phyloP scores from a whole-genome alignment of 2,888 invertebrate genomes.

The Sceliomorpha sp. region DNA sequence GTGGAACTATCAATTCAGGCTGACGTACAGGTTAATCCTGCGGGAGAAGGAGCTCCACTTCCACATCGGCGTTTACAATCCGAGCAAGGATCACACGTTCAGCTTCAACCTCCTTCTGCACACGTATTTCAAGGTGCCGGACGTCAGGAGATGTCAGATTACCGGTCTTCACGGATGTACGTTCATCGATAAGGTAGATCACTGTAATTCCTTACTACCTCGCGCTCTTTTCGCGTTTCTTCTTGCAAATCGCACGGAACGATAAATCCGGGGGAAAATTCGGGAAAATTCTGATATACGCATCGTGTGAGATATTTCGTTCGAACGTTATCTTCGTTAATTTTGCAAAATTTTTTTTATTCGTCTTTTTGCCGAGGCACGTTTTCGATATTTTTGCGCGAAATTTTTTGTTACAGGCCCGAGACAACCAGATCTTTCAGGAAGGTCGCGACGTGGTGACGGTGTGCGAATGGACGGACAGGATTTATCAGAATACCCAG shows the following conservation, averaged over 20 bases:
- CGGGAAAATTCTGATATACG: too few relatives aligned
- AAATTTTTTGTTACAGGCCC: slow-evolving; percentile 84
- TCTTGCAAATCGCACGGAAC: too few relatives aligned
- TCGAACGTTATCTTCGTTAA: too few relatives aligned
- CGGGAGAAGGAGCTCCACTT: slow-evolving; percentile 95
- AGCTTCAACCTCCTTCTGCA: slow-evolving; percentile 96
- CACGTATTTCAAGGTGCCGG: slow-evolving; percentile 97
- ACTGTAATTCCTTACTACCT: too few relatives aligned
- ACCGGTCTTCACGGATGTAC: slow-evolving; percentile 95
- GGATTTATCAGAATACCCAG: slow-evolving; percentile 95
- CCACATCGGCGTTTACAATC: slow-evolving; percentile 96
- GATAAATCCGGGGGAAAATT: too few relatives aligned
- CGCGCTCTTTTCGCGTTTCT: too few relatives aligned
- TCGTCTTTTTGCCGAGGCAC: too few relatives aligned
- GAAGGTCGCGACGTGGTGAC: slow-evolving; percentile 95
- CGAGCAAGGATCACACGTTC: slow-evolving; percentile 94
- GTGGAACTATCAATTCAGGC: slow-evolving; percentile 97
- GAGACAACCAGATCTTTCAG: slow-evolving; percentile 92
- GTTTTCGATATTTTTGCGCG: too few relatives aligned
- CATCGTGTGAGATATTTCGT: too few relatives aligned
- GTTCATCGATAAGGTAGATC: slow-evolving; percentile 93
- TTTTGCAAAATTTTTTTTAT: too few relatives aligned
- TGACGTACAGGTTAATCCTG: slow-evolving; percentile 94
- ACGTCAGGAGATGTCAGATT: slow-evolving; percentile 94
- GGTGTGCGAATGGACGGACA: slow-evolving; percentile 95